Evolutionary conservation across 2,797 vertebrate species (phyloP), one percentile per base, ranked within the genome.

Genomic region (Discoglossus pictus): DNA sequence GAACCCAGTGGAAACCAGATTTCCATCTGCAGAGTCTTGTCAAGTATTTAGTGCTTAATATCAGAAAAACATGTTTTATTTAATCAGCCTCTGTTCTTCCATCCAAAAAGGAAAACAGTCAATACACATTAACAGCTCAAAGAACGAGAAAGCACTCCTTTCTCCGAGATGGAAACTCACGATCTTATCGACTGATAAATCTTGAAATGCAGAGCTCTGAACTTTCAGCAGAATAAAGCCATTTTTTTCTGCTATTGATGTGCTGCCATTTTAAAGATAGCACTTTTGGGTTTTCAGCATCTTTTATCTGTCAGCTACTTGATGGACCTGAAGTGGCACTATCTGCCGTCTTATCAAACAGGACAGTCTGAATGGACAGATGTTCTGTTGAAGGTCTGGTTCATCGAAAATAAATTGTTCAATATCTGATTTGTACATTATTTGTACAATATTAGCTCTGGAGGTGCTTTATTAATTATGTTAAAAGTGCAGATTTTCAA

Each of bases 71-170:
- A 82, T 77, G 76, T 73, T 76, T 72, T 75, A 76, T 75, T 82
- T 82, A 88, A 84, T 73, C 68, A 68, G 61, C 77, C 64, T 61
- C 68, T 44, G 75, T 80, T 80, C 46, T 54, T 7, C 73, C 79
- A 63, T 78, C 80, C 75, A 82, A 80, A 83, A 82, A 82, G 53
- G 54, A 78, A 78, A 86, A 73, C 74, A 88, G 92, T 96, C 92
- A 89, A 94, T 94, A 92, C 75, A 84, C 88, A 93, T 93, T 90
- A 94, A 87, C 71, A 70, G 76, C 83, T 87, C 84, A 88, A 73
- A 87, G 59, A 76, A 82, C 5, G 72, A 73, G 78, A 86, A 84
- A 17, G 25, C 76, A 77, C 61, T 78, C 78, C 84, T 86, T 84
- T 81, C 77, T 81, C 83, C 81, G 79, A 82, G 82, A 71, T 76